Evolutionary conservation across 2,797 vertebrate genomes (phyloP).

Genomic region (Smutsia temminckii): DNA sequence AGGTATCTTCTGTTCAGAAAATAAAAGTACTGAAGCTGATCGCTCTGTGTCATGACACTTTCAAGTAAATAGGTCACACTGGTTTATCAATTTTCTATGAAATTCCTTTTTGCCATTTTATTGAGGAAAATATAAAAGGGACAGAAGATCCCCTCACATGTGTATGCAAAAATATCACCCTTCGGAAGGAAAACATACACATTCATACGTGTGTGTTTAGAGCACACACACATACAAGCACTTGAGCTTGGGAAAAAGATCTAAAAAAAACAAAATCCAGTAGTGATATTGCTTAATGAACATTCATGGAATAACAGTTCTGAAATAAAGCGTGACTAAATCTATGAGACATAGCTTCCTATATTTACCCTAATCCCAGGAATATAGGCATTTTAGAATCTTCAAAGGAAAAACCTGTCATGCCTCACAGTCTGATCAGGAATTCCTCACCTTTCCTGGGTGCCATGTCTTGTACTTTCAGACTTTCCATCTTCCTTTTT

Average conservation of each 20-base stretch:
- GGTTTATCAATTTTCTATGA: background rate
- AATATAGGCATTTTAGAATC: background rate
- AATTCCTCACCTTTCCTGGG: background rate
- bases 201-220: background rate
- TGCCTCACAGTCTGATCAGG: background rate
- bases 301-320: background rate
- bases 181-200: background rate
- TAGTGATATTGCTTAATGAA: background rate
- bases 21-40: background rate
- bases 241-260: background rate
- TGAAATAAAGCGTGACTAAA: background rate
- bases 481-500: background rate
- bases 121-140: slow-evolving; percentile 23
- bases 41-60: background rate
- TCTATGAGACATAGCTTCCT: background rate
- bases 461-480: background rate
- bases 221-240: background rate
- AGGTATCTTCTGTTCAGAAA: slow-evolving; percentile 9
- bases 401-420: background rate
- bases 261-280: background rate
- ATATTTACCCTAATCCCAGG: background rate
- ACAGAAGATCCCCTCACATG: background rate
- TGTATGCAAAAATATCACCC: background rate
- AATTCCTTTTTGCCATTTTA: background rate
- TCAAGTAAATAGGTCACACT: background rate